Conservation (phyloP, 2,113 vertebrate genomes). For the Pelmatolapia mariae region DNA sequence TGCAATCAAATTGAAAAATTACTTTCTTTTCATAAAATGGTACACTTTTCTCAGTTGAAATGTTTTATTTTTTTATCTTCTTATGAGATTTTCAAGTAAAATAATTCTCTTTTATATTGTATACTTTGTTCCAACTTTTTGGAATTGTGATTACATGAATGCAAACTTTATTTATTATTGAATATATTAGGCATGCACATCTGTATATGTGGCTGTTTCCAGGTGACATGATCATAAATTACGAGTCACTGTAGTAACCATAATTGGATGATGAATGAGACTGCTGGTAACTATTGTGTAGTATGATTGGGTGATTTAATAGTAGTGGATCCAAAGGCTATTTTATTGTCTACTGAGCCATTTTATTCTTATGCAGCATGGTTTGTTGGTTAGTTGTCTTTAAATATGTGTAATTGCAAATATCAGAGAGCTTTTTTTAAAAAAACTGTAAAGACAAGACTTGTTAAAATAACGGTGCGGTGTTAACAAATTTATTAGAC, state of each 20-base stretch:
- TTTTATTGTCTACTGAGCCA: not conserved
- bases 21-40: not conserved
- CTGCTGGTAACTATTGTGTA: not conserved
- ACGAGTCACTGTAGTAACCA: not conserved
- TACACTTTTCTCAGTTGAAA: not conserved
- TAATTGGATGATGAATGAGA: conserved; percentile 17
- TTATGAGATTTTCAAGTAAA: not conserved
- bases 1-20: not conserved
- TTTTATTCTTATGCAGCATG: not conserved
- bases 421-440: no score
- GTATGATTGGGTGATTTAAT: not conserved
- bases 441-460: not conserved
- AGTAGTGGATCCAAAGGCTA: not conserved
- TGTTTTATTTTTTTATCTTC: not conserved
- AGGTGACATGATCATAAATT: not conserved
- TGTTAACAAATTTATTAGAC: not conserved
- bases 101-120: not conserved
- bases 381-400: not conserved
- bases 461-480: not conserved
- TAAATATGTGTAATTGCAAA: not conserved
- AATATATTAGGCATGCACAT: not conserved
- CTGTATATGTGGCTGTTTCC: not conserved
- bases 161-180: not conserved
- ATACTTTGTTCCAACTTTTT: not conserved
- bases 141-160: not conserved